phyloP scores from a whole-genome alignment of 2,888 invertebrate genomes.

The Hirtodrosophila histrioides region DNA sequence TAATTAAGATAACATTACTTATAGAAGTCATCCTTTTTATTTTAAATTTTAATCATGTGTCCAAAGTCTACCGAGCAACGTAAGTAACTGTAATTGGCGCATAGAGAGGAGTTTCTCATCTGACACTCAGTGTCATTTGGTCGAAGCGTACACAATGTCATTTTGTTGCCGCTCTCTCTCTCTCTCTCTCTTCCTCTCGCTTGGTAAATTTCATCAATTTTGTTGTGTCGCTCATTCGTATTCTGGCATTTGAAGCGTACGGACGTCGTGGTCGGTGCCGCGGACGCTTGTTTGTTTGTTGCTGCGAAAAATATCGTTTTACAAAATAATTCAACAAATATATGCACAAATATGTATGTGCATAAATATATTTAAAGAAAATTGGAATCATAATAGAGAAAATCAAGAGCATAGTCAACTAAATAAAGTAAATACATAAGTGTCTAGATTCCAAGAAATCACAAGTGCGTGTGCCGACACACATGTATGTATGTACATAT shows the following conservation, averaged over 20 bases:
- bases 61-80: too few species aligned
- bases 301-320: slow-evolving; percentile 60
- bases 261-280: slow-evolving; percentile 47
- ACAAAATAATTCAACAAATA: slow-evolving; percentile 39
- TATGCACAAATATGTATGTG: slow-evolving; percentile 3
- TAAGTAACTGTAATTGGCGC: slow-evolving; percentile 4
- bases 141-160: slow-evolving; percentile 1
- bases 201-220: slow-evolving; percentile 38
- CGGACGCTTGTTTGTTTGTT: slow-evolving; percentile 57
- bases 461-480: slow-evolving; percentile 54
- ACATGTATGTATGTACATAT: slow-evolving; percentile 37
- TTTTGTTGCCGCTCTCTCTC: neutral
- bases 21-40: too few species aligned
- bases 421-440: slow-evolving; percentile 28
- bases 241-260: slow-evolving; percentile 52
- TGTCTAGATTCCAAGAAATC: slow-evolving; percentile 60
- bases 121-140: neutral
- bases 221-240: slow-evolving; percentile 54
- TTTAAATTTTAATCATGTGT: too few species aligned
- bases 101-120: slow-evolving; percentile 3
- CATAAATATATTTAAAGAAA: slow-evolving; percentile 20
- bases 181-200: slow-evolving; percentile 2
- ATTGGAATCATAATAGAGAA: slow-evolving; percentile 21
- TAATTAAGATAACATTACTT: too few species aligned
- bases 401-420: slow-evolving; percentile 13